Evolutionary conservation across 2,797 vertebrate species (phyloP).

Genomic region (Cebuella pygmaea): DNA sequence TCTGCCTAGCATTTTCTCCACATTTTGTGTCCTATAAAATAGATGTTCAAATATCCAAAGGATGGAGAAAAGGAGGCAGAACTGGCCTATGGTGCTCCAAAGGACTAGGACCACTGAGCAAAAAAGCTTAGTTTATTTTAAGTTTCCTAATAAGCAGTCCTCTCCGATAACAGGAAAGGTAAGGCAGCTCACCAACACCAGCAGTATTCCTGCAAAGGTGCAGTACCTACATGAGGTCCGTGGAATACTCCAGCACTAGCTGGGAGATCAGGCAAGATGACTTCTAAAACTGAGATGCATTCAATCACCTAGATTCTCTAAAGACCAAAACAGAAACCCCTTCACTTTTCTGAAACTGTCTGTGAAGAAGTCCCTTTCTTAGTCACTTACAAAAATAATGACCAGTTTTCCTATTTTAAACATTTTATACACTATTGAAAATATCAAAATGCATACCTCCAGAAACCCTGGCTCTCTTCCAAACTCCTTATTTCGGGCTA

Average conservation of each 20-base stretch:
- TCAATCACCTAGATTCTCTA: neutral
- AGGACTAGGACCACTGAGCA: neutral
- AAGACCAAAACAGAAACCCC: neutral
- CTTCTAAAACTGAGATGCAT: neutral
- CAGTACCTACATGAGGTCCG: neutral
- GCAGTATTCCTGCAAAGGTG: neutral
- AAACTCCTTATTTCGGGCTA: neutral
- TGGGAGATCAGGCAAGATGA: neutral
- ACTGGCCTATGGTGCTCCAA: neutral
- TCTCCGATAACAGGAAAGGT: neutral
- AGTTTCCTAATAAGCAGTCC: neutral
- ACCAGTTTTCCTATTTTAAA: neutral
- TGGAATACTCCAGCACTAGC: neutral
- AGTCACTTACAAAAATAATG: neutral
- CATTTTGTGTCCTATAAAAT: neutral
- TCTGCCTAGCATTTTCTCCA: neutral
- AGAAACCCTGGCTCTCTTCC: neutral
- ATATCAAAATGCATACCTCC: neutral
- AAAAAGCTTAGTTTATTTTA: neutral
- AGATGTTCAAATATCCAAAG: neutral
- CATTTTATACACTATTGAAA: neutral
- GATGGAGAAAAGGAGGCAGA: neutral
- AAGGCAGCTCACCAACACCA: neutral
- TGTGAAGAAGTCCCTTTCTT: neutral
- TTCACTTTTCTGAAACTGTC: neutral